These are phyloP conservation scores for Dendrolimus kikuchii DNA, from an alignment of 1,140 invertebrate genomes.

Conservation along the genomic window DNA sequence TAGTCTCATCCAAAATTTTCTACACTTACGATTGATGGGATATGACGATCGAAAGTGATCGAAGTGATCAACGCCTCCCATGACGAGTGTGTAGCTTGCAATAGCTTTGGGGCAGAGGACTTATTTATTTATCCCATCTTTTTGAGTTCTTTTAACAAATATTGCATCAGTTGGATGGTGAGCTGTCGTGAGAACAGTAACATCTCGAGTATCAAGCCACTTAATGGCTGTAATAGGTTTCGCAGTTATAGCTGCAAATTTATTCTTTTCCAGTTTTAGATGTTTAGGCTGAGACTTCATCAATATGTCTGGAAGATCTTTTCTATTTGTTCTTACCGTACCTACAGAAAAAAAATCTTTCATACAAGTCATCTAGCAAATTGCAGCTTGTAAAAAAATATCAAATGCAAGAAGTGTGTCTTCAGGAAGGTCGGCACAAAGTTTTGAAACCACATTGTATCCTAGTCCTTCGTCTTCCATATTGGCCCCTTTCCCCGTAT, in stretches of 20 bases:
- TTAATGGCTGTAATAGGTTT: slow-evolving; percentile 29
- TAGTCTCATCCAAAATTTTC: slow-evolving; percentile 17
- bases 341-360: slow-evolving; percentile 15
- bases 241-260: slow-evolving; percentile 26
- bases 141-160: slow-evolving; percentile 31
- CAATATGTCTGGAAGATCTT: slow-evolving; percentile 8
- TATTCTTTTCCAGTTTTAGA: slow-evolving; percentile 10
- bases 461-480: slow-evolving; percentile 23
- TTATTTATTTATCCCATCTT: slow-evolving; percentile 23
- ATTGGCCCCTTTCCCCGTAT: too few species aligned
- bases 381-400: slow-evolving; percentile 15
- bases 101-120: slow-evolving; percentile 26
- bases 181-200: slow-evolving; percentile 28
- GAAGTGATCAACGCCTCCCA: slow-evolving; percentile 35
- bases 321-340: slow-evolving; percentile 11
- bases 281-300: slow-evolving; percentile 9
- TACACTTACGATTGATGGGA: slow-evolving; percentile 13
- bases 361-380: slow-evolving; percentile 13
- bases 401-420: slow-evolving; percentile 22
- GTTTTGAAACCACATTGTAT: slow-evolving; percentile 20
- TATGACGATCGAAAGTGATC: slow-evolving; percentile 28
- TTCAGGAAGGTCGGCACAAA: slow-evolving; percentile 11
- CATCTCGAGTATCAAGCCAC: slow-evolving; percentile 33
- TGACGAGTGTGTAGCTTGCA: slow-evolving; percentile 26
- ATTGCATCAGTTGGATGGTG: slow-evolving; percentile 23